Evolutionary conservation across 1,140 invertebrate genomes (phyloP).

Genomic region (Macrocentrus cingulum): DNA sequence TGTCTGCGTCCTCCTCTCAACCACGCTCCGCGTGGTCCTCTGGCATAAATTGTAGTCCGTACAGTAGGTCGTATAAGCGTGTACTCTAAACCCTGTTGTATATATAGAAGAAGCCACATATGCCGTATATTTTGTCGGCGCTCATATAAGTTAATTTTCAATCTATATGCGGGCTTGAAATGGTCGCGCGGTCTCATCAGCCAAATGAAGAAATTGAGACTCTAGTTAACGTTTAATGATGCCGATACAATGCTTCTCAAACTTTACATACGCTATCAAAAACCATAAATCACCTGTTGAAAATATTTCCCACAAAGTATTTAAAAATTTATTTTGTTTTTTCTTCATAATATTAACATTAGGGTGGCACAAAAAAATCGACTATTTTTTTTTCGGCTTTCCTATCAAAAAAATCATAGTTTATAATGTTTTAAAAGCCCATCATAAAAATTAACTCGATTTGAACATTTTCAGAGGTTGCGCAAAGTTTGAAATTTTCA

Average conservation of each 20-base stretch:
- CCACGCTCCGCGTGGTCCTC: constrained; percentile 36
- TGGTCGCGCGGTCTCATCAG: constrained; percentile 52
- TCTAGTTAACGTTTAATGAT: constrained; percentile 61
- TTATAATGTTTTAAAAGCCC: too few relatives aligned
- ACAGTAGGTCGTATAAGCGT: constrained; percentile 41
- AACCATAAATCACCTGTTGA: too few relatives aligned
- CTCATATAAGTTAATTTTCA: constrained; percentile 63
- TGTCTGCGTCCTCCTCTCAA: not conserved
- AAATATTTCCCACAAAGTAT: too few relatives aligned
- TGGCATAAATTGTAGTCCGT: constrained; percentile 53
- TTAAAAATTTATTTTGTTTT: too few relatives aligned
- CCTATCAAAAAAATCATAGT: too few relatives aligned
- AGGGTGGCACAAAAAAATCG: too few relatives aligned
- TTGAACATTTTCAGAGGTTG: too few relatives aligned
- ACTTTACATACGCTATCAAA: too few relatives aligned
- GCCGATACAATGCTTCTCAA: constrained; percentile 18
- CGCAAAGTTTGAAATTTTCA: too few relatives aligned
- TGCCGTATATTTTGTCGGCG: constrained; percentile 54
- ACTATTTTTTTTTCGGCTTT: too few relatives aligned
- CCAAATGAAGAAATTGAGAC: constrained; percentile 60
- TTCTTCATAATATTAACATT: too few relatives aligned
- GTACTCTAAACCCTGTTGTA: not conserved
- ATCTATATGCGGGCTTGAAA: constrained; percentile 59
- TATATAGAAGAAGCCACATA: not conserved
- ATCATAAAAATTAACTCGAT: too few relatives aligned